Percentiles rank a stretch among this genome's conserved stretches.
Conservation (phyloP, 2,888 invertebrate genomes). For the Aradus depressus region DNA sequence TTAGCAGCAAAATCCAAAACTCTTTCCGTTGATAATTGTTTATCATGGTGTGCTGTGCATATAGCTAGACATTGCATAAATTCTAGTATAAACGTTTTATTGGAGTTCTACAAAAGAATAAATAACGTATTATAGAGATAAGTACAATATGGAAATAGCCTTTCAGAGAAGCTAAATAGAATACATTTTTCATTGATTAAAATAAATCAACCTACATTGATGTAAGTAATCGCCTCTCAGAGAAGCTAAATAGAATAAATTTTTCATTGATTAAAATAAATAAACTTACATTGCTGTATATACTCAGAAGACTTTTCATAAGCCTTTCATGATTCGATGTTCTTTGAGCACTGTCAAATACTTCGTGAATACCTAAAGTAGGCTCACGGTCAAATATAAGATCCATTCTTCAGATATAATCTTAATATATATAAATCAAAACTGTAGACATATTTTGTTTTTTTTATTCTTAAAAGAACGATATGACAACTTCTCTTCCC, state of each 20-base stretch:
- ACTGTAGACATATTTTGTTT: too few species aligned
- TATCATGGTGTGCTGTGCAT: constrained; percentile 53
- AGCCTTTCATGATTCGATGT: constrained; percentile 53
- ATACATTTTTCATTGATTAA: constrained; percentile 2
- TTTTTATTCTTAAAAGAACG: too few species aligned
- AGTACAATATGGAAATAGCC: background rate
- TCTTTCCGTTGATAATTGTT: constrained; percentile 55
- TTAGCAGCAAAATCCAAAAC: constrained; percentile 59
- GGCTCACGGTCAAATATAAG: constrained; percentile 7
- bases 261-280: constrained; percentile 1
- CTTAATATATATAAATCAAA: too few species aligned
- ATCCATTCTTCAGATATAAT: too few species aligned
- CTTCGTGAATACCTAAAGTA: background rate
- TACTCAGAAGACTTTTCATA: constrained; percentile 48
- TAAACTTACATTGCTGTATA: constrained; percentile 49
- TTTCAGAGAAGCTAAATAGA: background rate
- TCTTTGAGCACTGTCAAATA: constrained; percentile 52
- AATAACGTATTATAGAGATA: background rate
- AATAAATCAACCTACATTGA: constrained; percentile 42
- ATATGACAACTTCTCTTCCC: too few species aligned
- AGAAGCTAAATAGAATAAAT: background rate
- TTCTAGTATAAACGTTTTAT: constrained; percentile 44
- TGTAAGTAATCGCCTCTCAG: constrained; percentile 36
- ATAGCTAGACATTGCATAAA: constrained; percentile 54
- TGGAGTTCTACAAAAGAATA: constrained; percentile 2